These are phyloP conservation scores for Zoanthus solanderi DNA, from an alignment of 92 coral and sea anemone species.

Conservation along the genomic window DNA sequence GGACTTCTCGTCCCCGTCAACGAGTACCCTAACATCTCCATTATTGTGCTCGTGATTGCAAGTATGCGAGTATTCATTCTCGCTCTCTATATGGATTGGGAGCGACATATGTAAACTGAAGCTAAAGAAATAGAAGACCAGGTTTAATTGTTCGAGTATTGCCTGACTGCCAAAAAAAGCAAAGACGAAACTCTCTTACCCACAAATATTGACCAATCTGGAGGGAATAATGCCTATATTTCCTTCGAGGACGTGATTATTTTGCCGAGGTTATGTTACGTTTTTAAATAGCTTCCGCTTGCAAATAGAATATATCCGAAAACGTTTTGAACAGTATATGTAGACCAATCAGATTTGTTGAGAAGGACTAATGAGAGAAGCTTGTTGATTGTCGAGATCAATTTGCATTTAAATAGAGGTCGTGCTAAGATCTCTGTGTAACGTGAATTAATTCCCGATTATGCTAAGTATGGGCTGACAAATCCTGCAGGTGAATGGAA, in stretches of 20 bases:
- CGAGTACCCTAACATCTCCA: slow-evolving; percentile 80
- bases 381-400: slow-evolving; percentile 1
- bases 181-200: neutral
- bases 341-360: slow-evolving; percentile 27
- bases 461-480: slow-evolving; percentile 23
- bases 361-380: neutral
- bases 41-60: slow-evolving; percentile 61
- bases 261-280: neutral
- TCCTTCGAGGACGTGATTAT: neutral
- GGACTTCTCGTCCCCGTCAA: slow-evolving; percentile 78
- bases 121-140: neutral
- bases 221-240: neutral
- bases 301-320: slow-evolving; percentile 31
- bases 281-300: slow-evolving; percentile 31
- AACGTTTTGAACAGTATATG: slow-evolving; percentile 16
- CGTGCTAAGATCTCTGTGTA: slow-evolving; percentile 9
- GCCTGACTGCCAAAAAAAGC: neutral
- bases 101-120: slow-evolving; percentile 3
- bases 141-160: neutral
- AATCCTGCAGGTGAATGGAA: slow-evolving; percentile 6
- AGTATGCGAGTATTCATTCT: slow-evolving; percentile 6
- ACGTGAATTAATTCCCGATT: slow-evolving; percentile 48
- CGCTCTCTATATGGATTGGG: slow-evolving; percentile 1
- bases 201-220: neutral
- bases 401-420: slow-evolving; percentile 35